Conservation (phyloP, 2,113 vertebrate genomes). For the Bagarius yarrelli region DNA sequence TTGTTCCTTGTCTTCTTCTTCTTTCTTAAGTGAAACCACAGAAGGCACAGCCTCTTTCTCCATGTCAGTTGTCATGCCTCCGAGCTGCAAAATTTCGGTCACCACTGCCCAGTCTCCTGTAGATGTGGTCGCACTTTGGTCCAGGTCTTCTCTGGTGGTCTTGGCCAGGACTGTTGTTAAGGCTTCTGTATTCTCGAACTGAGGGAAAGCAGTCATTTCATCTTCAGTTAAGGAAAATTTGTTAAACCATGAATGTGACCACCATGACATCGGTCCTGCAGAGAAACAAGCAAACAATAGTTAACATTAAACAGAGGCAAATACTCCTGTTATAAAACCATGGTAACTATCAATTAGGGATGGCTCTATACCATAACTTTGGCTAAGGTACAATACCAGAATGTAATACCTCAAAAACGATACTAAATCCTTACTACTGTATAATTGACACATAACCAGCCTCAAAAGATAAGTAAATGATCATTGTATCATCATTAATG, state of each 20-base stretch:
- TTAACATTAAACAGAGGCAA: neutral
- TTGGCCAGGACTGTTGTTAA: neutral
- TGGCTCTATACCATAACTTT: no score
- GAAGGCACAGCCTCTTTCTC: neutral
- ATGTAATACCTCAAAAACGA: no score
- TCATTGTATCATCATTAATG: no score
- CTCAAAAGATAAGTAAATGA: no score
- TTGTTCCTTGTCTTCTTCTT: slow-evolving; percentile 22
- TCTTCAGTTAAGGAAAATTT: slow-evolving; percentile 8
- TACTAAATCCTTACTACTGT: no score
- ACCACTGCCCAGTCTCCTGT: slow-evolving; percentile 41
- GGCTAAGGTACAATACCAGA: no score
- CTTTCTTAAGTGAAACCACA: slow-evolving; percentile 27
- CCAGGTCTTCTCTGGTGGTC: neutral
- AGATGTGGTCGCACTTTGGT: neutral
- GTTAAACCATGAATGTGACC: slow-evolving; percentile 20
- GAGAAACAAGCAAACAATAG: neutral
- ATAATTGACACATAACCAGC: no score
- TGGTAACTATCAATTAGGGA: neutral
- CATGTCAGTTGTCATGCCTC: neutral
- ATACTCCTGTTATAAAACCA: neutral
- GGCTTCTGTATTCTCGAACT: neutral
- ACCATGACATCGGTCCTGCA: slow-evolving; percentile 37
- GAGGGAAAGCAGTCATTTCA: neutral
- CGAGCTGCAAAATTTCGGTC: slow-evolving; percentile 10